A percentile compares a stretch with the other conserved stretches of the same genome.
Conservation (phyloP, 1,140 invertebrate genomes). For the Trachymyrmex cornetzi region DNA sequence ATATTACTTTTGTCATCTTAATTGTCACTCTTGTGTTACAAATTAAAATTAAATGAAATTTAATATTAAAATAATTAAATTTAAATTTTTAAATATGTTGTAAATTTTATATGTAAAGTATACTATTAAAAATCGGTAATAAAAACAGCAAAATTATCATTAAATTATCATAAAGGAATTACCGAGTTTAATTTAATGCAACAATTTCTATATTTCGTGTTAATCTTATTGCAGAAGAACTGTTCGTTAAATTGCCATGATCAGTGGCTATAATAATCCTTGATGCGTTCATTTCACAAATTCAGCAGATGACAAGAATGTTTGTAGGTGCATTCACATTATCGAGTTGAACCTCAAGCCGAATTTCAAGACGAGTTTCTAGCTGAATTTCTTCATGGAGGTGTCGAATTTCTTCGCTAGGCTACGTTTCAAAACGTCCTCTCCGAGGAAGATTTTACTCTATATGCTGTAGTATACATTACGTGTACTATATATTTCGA, state of each 20-base stretch:
- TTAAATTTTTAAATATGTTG: not conserved
- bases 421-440: no score
- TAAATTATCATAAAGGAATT: slow-evolving; percentile 14
- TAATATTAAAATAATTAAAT: slow-evolving; percentile 21
- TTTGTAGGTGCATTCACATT: no score
- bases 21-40: not conserved
- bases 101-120: not conserved
- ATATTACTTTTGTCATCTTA: slow-evolving; percentile 2
- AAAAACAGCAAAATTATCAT: slow-evolving; percentile 6
- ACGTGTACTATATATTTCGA: no score
- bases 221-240: not conserved
- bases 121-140: not conserved
- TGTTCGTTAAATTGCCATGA: not conserved
- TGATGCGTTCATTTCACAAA: not conserved
- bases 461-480: no score
- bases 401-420: no score
- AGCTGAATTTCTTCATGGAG: no score
- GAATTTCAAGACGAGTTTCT: no score
- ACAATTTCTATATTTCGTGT: not conserved
- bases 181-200: not conserved
- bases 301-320: not conserved
- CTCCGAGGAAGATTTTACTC: no score
- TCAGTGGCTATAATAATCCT: not conserved
- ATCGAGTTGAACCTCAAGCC: no score
- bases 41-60: slow-evolving; percentile 23